A percentile compares a stretch with the other conserved stretches of the same genome.
Conservation (phyloP, 2,888 invertebrate species). For the Tenodera sinensis region DNA sequence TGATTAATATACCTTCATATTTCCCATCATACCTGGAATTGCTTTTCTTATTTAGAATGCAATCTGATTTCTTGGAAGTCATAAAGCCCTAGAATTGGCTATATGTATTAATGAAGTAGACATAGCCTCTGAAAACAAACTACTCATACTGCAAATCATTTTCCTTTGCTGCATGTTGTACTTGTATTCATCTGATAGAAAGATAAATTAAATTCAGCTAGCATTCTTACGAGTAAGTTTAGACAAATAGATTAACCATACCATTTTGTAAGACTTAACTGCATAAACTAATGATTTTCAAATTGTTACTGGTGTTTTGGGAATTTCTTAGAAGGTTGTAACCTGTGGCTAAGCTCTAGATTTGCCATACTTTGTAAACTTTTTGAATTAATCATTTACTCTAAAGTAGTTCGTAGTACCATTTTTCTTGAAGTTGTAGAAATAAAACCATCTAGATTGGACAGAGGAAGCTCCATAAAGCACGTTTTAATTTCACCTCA, state of each 20-base stretch:
- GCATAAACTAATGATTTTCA: background rate
- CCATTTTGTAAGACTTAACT: background rate
- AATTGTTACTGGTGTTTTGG: background rate
- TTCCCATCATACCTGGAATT: background rate
- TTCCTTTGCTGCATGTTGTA: background rate
- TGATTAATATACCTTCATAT: background rate
- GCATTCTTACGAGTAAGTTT: background rate
- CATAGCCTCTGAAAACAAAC: background rate
- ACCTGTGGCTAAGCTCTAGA: background rate
- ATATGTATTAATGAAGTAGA: background rate
- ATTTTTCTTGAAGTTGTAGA: background rate
- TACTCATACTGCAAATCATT: background rate
- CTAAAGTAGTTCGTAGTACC: background rate
- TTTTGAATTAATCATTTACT: background rate
- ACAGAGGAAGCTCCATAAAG: conserved; percentile 6
- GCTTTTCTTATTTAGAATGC: background rate
- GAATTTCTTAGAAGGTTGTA: background rate
- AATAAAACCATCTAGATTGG: background rate
- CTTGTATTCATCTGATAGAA: background rate
- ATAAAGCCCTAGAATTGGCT: no score
- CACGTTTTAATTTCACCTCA: background rate
- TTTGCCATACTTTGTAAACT: background rate
- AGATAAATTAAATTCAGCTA: background rate
- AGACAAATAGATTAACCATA: background rate
- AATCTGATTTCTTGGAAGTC: no score